These are phyloP conservation scores for Eupristina koningsbergeri DNA, from an alignment of 1,140 invertebrate species.

Conservation along the genomic window DNA sequence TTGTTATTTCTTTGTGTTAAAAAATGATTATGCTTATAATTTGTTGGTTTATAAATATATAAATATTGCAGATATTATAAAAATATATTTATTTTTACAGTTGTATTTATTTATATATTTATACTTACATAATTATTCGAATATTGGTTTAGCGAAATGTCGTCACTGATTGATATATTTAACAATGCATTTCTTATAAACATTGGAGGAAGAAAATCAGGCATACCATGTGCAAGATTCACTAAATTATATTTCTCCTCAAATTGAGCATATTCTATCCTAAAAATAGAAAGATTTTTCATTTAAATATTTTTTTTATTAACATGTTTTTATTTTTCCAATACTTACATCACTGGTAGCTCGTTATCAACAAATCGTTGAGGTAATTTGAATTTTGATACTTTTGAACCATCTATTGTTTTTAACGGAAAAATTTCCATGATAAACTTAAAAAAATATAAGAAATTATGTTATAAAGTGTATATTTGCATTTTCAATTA, in stretches of 20 bases:
- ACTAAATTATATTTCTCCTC: conserved; percentile 77
- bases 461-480: background rate
- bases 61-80: too few species aligned
- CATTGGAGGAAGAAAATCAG: conserved; percentile 92
- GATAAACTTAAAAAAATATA: conserved; percentile 5
- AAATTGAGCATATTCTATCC: background rate
- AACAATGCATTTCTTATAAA: conserved; percentile 86
- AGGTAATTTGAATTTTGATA: conserved; percentile 28
- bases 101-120: too few species aligned
- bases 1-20: too few species aligned
- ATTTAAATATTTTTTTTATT: background rate
- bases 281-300: background rate
- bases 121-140: conserved; percentile 86
- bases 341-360: background rate
- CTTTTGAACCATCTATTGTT: background rate
- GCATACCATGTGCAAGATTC: conserved; percentile 98
- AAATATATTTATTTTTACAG: too few species aligned
- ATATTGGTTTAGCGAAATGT: conserved; percentile 92
- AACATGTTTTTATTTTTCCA: background rate
- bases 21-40: too few species aligned
- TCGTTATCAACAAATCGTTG: background rate
- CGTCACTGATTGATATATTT: conserved; percentile 78
- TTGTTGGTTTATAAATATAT: too few species aligned
- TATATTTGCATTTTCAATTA: too few species aligned
- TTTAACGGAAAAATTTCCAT: background rate